Evolutionary conservation across 2,113 vertebrate species (phyloP).

Genomic region (Condylura cristata): DNA sequence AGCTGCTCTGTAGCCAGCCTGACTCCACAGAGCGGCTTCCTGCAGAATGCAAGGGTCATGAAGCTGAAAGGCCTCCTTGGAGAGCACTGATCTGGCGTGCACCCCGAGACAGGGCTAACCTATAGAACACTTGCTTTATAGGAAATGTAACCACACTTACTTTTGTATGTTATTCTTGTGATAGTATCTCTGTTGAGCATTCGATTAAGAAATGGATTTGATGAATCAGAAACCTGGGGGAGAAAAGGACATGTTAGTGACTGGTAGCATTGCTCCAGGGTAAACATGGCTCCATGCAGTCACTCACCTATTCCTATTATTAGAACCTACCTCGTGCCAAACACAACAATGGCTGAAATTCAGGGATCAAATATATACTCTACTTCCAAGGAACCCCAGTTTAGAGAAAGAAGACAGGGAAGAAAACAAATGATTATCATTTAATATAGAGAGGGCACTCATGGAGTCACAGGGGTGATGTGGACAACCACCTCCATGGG

Average conservation of each 20-base stretch:
- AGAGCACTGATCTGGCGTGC: constrained; percentile 50
- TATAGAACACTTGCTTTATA: background rate
- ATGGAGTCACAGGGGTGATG: background rate
- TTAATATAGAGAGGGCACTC: background rate
- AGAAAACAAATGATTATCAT: background rate
- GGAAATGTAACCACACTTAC: constrained; percentile 89
- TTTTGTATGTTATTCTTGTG: constrained; percentile 99
- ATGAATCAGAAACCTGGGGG: constrained; percentile 95
- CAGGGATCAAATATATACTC: background rate
- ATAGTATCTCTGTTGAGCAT: constrained; percentile 99
- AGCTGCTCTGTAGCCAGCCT: background rate
- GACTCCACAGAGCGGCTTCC: background rate
- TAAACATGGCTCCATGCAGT: background rate
- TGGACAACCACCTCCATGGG: background rate
- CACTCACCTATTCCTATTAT: background rate
- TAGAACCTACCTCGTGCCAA: background rate
- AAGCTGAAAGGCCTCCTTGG: constrained; percentile 5
- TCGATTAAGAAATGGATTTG: constrained; percentile 98
- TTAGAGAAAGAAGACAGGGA: background rate
- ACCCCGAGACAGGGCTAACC: constrained; percentile 54
- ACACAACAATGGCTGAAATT: background rate
- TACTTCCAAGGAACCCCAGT: background rate
- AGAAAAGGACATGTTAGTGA: constrained; percentile 62
- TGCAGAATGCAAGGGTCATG: constrained; percentile 35
- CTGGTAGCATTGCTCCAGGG: background rate